Evolutionary conservation across 2,888 invertebrate species (phyloP), one percentile per base, ranked within the genome.

Genomic region (Amphipyra tragopoginis): DNA sequence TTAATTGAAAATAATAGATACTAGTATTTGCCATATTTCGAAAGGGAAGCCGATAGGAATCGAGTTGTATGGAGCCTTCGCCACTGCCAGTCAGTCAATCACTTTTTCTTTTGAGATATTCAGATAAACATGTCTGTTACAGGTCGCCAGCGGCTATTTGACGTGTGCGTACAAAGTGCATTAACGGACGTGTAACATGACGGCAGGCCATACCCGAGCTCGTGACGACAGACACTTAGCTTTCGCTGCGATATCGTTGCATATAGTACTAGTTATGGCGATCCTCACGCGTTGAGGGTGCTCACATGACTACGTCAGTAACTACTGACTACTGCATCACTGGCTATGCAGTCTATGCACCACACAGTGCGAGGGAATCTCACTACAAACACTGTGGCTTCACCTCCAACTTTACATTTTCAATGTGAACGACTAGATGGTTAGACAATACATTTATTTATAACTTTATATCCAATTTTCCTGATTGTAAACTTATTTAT

Each of bases 271-370:
- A 63, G 83, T 79, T 78, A 82, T 82, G 81, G 73, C 78, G 45
- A 67, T 61, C 81, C 82, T 85, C 85, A 79, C 65, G 11, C 44
- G 26, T 79, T 83, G 86, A 85, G 86, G 80, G 72, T 61, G 64
- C 65, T 63, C 66, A 71, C 79, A 80, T 82, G 82, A 72, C 80
- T 50, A 42, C 8, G 53, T 52, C 36, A 29, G 55, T 42, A 44
- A 42, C 9, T 42, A 54, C 49, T 57, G 15, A 57, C 36, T 21
- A 33, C 43, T 15, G 15, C 43, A 42, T 34, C 49, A 54, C 50
- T 54, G 56, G 63, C 56, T 62, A 49, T 49, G 40, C 72, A 75
- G 56, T 60, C 56, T 62, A 49, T 49, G 40, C 72, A 75, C 43
- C 44, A 53, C 61, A 65, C 51, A 63, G 61, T 60, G 51, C 10